Conservation (phyloP, 2,113 vertebrate species). For the Clarias macrocephalus region DNA sequence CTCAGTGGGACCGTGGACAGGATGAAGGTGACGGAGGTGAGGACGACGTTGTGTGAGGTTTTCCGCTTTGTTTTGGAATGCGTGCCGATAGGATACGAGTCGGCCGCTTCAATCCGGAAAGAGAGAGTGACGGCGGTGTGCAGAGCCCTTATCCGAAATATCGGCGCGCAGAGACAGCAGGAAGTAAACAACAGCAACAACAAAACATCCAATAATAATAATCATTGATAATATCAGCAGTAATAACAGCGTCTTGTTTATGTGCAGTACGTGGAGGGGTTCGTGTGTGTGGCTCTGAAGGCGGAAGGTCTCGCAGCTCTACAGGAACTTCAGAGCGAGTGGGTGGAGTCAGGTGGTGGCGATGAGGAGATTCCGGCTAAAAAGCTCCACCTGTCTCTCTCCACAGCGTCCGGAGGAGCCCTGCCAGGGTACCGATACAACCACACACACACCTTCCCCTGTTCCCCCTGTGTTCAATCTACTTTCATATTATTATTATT, state of each 20-base stretch:
- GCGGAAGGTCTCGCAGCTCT: conserved; percentile 70
- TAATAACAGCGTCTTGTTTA: not conserved
- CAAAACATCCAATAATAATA: not conserved
- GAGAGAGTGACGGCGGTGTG: conserved; percentile 76
- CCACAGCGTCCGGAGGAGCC: conserved; percentile 59
- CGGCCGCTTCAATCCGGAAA: conserved; percentile 74
- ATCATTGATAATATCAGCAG: not conserved
- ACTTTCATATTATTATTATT: no score
- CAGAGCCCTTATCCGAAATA: conserved; percentile 70
- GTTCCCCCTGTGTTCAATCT: no score
- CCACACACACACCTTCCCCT: no score
- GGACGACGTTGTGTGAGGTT: conserved; percentile 78
- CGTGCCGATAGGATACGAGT: conserved; percentile 81
- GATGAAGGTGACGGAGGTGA: conserved; percentile 76
- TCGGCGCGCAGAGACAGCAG: conserved; percentile 79
- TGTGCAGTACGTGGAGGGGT: conserved; percentile 81
- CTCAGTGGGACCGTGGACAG: conserved; percentile 67
- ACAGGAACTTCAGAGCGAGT: conserved; percentile 64
- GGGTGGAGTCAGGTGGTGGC: conserved; percentile 53
- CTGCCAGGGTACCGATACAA: conserved; percentile 19
- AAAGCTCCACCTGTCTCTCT: conserved; percentile 66
- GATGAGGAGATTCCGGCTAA: conserved; percentile 74
- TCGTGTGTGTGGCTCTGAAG: conserved; percentile 80
- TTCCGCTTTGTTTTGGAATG: conserved; percentile 82
- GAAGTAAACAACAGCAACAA: not conserved